Conservation (phyloP, 1,140 invertebrate genomes). For the Aethina tumida region DNA sequence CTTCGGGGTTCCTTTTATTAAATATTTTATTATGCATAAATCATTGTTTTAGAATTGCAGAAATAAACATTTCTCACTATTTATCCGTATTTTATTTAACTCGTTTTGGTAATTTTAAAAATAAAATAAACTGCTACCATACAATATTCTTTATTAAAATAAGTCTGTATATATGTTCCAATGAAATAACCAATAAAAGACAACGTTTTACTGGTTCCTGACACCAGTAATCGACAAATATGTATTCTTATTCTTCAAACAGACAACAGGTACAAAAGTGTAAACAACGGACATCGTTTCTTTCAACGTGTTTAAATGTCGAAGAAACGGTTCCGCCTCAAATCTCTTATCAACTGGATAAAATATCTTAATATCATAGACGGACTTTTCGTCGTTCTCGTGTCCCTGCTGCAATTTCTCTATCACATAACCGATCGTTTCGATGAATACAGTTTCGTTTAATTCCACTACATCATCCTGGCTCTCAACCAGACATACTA, state of each 20-base stretch:
- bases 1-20: slow-evolving; percentile 29
- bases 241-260: slow-evolving; percentile 65
- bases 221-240: slow-evolving; percentile 67
- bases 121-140: too few relatives aligned
- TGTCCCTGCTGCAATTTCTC: slow-evolving; percentile 61
- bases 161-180: too few relatives aligned
- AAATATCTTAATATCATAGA: slow-evolving; percentile 63
- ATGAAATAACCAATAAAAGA: too few relatives aligned
- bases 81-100: slow-evolving; percentile 7
- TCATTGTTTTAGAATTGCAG: slow-evolving; percentile 33
- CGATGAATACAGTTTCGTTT: slow-evolving; percentile 48
- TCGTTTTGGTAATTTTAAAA: too few relatives aligned
- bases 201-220: slow-evolving; percentile 19
- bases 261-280: slow-evolving; percentile 64
- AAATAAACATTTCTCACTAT: slow-evolving; percentile 34
- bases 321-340: slow-evolving; percentile 43
- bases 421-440: slow-evolving; percentile 60
- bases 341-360: slow-evolving; percentile 53
- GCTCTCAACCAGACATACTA: slow-evolving; percentile 66
- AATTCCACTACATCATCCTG: slow-evolving; percentile 44
- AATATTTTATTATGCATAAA: slow-evolving; percentile 32
- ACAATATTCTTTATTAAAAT: too few relatives aligned
- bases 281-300: slow-evolving; percentile 48
- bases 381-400: slow-evolving; percentile 43
- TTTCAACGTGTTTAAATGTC: slow-evolving; percentile 39